Evolutionary conservation across 2,113 vertebrate genomes (phyloP), one percentile per base, ranked within the genome.

Genomic region (Panurus biarmicus): DNA sequence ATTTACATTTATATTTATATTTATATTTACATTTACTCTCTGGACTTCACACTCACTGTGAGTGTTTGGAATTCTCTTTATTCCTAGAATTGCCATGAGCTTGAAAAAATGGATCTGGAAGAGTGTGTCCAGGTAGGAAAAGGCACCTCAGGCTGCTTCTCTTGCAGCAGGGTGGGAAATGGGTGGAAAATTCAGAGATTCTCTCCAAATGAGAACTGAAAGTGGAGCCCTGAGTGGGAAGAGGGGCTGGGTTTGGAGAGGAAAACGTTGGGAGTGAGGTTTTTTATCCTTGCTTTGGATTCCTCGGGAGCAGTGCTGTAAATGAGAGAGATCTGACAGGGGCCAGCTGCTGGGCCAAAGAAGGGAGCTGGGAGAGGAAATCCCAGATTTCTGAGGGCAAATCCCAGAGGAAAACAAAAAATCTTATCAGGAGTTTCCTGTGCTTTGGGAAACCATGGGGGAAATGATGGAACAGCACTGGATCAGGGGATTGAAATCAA

Each of bases 31-130:
- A 21, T 60, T 47, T 58, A 3, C 47, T 66, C 14, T 2, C 74
- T 87, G 65, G 9, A 9, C 73, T 42, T 75, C 3, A 28, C 75
- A 3, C 54, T 85, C 10, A 82, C 11, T 1, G 3, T 6, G 31
- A 29, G 14, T 64, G 4, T 82, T 89, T 20, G 3, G 1, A 87
- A 67, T 38, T 69, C 58, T 71, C 40, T 91, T 72, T 88, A n/a
- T 75, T 93, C 94, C 36, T 56, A 99, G 99, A 99, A 99, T 96
- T 99, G 99, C 96, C 99, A 99, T 29, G 99, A 99, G 80, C 98
- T 99, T 81, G 99, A 99, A 96, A 99, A 99, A 97, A 99, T 99
- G 99, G 99, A 99, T 97, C 98, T 99, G 95, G 99, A 99, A 94
- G 99, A 99, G 95, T 99, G 99, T 96, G 99, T 99, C 61, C 99